A percentile compares a stretch with the other conserved stretches of the same genome.
These are phyloP conservation scores for Eretmochelys imbricata DNA, from an alignment of 2,113 vertebrate genomes.

Conservation along the genomic window DNA sequence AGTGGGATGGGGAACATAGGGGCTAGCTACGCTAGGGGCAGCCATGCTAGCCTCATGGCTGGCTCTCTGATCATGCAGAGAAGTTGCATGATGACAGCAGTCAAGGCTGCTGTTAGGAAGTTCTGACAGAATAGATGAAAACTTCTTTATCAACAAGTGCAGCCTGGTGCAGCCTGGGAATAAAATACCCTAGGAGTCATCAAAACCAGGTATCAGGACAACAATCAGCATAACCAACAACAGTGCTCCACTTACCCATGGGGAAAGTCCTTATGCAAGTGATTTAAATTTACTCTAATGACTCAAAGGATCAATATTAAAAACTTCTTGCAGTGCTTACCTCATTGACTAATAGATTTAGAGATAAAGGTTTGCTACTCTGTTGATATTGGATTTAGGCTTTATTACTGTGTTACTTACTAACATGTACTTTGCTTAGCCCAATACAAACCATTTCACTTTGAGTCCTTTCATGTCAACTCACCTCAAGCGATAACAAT, in stretches of 20 bases:
- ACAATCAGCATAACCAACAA: background rate
- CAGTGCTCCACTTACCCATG: background rate
- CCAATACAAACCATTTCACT: background rate
- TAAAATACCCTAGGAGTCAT: background rate
- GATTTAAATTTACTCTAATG: background rate
- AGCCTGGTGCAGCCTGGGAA: background rate
- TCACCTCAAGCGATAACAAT: background rate
- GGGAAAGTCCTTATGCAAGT: background rate
- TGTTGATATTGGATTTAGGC: background rate
- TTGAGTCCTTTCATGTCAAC: background rate
- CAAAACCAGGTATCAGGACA: background rate
- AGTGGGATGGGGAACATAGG: background rate
- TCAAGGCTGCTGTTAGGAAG: background rate
- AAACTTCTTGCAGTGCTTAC: constrained; percentile 3
- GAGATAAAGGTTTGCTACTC: background rate
- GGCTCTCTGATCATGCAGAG: background rate
- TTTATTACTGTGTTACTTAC: background rate
- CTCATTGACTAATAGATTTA: background rate
- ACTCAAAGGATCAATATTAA: constrained; percentile 17
- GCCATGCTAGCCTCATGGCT: background rate
- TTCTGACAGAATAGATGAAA: background rate
- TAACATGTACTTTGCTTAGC: background rate
- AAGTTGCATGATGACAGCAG: background rate
- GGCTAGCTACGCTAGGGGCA: background rate
- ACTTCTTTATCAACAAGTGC: background rate